Percentiles rank a stretch among this genome's conserved stretches.
Conservation (phyloP, 2,888 invertebrate genomes). For the Amphimallon solstitiale region DNA sequence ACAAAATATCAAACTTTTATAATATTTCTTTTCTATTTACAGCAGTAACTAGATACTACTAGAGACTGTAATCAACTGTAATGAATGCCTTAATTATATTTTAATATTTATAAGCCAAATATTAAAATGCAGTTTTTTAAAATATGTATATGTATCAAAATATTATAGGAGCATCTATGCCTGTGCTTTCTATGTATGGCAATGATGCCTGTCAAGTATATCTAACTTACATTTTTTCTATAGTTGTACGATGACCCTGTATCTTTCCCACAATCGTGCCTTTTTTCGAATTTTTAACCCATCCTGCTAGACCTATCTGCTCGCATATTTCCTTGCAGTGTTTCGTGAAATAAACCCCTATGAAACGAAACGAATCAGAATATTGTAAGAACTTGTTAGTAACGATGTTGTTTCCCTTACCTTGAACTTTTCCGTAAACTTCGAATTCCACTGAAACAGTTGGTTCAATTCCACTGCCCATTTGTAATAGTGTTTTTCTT, state of each 20-base stretch:
- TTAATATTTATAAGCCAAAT: too few species aligned
- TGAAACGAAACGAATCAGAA: conserved; percentile 39
- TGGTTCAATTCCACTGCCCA: conserved; percentile 62
- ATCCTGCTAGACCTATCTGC: conserved; percentile 81
- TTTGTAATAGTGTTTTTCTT: background rate
- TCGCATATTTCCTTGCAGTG: conserved; percentile 84
- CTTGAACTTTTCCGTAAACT: conserved; percentile 91
- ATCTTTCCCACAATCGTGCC: conserved; percentile 91
- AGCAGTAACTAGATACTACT: too few species aligned
- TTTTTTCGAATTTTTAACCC: conserved; percentile 90
- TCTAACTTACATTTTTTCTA: conserved; percentile 83
- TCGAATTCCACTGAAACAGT: conserved; percentile 89
- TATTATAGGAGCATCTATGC: background rate
- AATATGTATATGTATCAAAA: background rate
- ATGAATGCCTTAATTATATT: too few species aligned
- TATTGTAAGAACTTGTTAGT: background rate
- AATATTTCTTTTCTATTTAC: too few species aligned
- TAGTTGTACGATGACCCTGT: conserved; percentile 80
- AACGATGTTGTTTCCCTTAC: conserved; percentile 64
- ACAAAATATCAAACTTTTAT: too few species aligned
- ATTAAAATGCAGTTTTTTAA: too few species aligned
- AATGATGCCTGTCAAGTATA: background rate
- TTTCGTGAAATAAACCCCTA: conserved; percentile 89
- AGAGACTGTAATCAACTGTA: too few species aligned
- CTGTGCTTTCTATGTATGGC: background rate